Evolutionary conservation across 2,113 vertebrate species (phyloP).

Genomic region (Cyanoramphus novaezelandiae): DNA sequence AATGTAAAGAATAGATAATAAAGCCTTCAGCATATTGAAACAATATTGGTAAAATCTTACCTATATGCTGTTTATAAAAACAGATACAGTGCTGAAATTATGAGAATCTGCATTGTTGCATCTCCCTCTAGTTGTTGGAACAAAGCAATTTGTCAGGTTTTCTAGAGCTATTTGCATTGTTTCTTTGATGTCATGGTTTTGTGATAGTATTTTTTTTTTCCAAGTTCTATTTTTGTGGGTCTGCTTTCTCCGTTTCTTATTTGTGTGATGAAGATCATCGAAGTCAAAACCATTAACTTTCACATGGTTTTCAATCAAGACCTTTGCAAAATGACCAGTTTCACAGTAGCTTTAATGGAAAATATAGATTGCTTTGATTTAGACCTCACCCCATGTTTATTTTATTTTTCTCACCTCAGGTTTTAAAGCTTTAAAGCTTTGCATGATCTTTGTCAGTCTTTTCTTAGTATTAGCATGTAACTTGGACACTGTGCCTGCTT

Average conservation of each 20-base stretch:
- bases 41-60: not conserved
- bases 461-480: not conserved
- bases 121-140: not conserved
- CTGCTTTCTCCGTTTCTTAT: not conserved
- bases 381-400: not conserved
- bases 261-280: not conserved
- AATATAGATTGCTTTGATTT: slow-evolving; percentile 34
- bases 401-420: not conserved
- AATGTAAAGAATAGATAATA: not conserved
- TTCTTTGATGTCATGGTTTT: not conserved
- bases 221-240: not conserved
- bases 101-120: not conserved
- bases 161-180: not conserved
- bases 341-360: slow-evolving; percentile 20
- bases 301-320: slow-evolving; percentile 16
- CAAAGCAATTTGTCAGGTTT: not conserved
- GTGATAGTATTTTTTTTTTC: not conserved
- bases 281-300: slow-evolving; percentile 25
- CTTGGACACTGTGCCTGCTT: not conserved
- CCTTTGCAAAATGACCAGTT: slow-evolving; percentile 29
- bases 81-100: not conserved
- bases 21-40: not conserved
- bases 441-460: not conserved
- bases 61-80: not conserved
- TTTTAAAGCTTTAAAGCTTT: not conserved